phyloP scores from a whole-genome alignment of 1,140 invertebrate species.

The Drosophila lowei region DNA sequence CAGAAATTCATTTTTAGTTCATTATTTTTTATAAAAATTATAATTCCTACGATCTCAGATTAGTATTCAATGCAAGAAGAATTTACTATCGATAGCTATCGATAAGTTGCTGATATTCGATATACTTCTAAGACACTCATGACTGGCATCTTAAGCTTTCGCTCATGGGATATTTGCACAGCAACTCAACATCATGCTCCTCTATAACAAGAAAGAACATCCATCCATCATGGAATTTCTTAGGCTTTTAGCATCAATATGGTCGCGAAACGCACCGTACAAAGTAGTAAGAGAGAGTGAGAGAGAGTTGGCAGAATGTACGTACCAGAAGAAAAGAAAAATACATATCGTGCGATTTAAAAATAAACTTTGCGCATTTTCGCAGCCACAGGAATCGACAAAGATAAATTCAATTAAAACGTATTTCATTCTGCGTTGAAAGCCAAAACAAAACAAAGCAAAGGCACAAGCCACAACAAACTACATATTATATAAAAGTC shows the following conservation, averaged over 20 bases:
- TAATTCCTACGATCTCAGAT: too few species aligned
- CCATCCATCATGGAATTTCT: too few species aligned
- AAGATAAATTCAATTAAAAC: slow-evolving; percentile 75
- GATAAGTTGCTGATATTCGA: too few species aligned
- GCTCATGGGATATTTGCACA: too few species aligned
- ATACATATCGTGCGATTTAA: slow-evolving; percentile 40
- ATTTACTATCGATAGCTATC: too few species aligned
- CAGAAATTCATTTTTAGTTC: too few species aligned
- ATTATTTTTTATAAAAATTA: too few species aligned
- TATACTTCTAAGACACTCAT: too few species aligned
- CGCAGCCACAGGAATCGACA: slow-evolving; percentile 49
- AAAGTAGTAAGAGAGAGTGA: slow-evolving; percentile 7
- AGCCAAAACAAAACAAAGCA: slow-evolving; percentile 51
- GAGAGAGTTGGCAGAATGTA: slow-evolving; percentile 58
- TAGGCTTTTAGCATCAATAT: neutral
- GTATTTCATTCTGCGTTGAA: slow-evolving; percentile 73
- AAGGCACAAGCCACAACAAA: slow-evolving; percentile 20
- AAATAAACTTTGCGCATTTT: slow-evolving; percentile 73
- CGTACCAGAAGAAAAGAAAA: slow-evolving; percentile 41
- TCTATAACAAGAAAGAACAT: too few species aligned
- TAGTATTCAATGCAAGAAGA: too few species aligned
- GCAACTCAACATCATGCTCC: too few species aligned
- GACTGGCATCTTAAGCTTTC: too few species aligned
- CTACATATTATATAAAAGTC: slow-evolving; percentile 65
- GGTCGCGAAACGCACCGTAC: slow-evolving; percentile 25